phyloP scores from a whole-genome alignment of 1,140 invertebrate genomes.

The Chrysopa pallens region DNA sequence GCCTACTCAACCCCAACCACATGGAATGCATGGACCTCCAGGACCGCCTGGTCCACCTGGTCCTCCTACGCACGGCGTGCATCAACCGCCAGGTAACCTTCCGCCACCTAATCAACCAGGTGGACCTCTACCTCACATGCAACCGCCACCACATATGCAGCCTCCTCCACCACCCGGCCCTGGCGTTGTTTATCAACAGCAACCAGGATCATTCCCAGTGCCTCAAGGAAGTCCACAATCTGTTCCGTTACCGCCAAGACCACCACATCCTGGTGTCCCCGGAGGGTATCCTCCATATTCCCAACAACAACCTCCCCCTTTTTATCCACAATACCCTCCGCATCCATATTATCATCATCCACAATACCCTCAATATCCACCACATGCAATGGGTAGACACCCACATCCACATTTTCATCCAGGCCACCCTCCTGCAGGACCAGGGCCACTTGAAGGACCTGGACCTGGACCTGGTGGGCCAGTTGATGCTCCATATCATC shows the following conservation, averaged over 20 bases:
- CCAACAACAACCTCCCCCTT: slow-evolving; percentile 38
- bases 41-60: slow-evolving; percentile 3
- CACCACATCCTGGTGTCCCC: slow-evolving; percentile 28
- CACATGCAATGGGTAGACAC: slow-evolving; percentile 26
- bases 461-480: slow-evolving; percentile 6
- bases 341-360: slow-evolving; percentile 38
- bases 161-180: slow-evolving; percentile 8
- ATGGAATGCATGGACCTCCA: slow-evolving; percentile 3
- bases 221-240: slow-evolving; percentile 21
- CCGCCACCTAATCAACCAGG: slow-evolving; percentile 6
- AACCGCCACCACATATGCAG: slow-evolving; percentile 19
- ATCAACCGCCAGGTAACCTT: slow-evolving; percentile 8
- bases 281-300: slow-evolving; percentile 21
- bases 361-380: slow-evolving; percentile 36
- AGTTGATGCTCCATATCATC: slow-evolving; percentile 3
- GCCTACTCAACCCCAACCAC: slow-evolving; percentile 15
- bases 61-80: slow-evolving; percentile 3
- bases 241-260: slow-evolving; percentile 25
- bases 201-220: slow-evolving; percentile 24
- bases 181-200: slow-evolving; percentile 24
- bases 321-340: slow-evolving; percentile 30
- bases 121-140: slow-evolving; percentile 7
- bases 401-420: slow-evolving; percentile 26
- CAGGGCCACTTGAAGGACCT: slow-evolving; percentile 4
- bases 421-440: slow-evolving; percentile 9